Evolutionary conservation across 2,888 invertebrate genomes (phyloP), one percentile per base, ranked within the genome.

Genomic region (Bibio marci): DNA sequence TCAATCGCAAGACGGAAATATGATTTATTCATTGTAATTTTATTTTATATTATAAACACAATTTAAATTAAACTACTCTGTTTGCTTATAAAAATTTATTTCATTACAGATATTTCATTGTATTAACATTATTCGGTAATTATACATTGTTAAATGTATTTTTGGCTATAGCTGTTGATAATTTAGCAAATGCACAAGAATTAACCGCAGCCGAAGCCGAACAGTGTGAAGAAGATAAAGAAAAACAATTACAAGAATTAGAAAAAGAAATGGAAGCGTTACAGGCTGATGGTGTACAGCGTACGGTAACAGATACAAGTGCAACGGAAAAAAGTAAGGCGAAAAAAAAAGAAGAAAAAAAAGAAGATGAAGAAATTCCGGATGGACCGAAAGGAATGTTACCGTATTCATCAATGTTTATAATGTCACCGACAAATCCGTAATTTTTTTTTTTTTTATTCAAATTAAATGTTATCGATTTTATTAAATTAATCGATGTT

Each of bases 121-220:
- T 98, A 59, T 78, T 98, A 60, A 94, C 97, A 68, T 76, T 98
- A 61, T 97, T 98, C 69, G 98, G 98, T 63, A 98, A 98, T 76
- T 98, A 98, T 70, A 98, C 98, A 47, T 77, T 98, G 70, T 80
- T 98, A 58, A 98, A 98, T 69, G 98, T 98, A 64, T 98, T 98
- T 81, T 91, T 98, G 87, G 98, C 98, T 72, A 98, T 98, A 79
- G 98, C 98, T 69, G 98, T 91, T 57, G 98, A 98, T 71, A 99
- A 98, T 70, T 81, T 98, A 74, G 97, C 98, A 55, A 98, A 97
- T 63, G 98, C 98, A 50, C 79, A 73, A 68, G 98, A 99, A 70
- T 72, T 99, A 57, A 98, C 98, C 54, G 97, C 97, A 54, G 92
- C 94, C 48, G 97, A 98, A 69, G 97, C 94, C 66, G 95, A 97